phyloP scores from a whole-genome alignment of 1,140 invertebrate species.

The Mesaphorura yosii region DNA sequence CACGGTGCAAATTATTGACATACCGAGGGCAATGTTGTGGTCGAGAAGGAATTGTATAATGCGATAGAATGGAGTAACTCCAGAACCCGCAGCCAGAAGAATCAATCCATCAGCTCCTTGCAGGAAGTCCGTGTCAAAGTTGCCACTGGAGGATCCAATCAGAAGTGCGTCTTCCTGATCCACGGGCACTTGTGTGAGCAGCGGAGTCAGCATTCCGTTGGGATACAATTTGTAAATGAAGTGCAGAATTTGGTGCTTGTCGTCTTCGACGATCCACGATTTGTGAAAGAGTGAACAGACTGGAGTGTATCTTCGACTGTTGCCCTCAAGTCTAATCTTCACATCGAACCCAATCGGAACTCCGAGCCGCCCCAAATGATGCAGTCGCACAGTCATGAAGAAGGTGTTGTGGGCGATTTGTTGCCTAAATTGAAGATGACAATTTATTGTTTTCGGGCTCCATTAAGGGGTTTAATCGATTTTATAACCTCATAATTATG shows the following conservation, averaged over 20 bases:
- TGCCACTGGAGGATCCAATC: background rate
- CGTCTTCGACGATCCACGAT: background rate
- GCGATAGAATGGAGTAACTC: constrained; percentile 13
- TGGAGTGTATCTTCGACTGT: constrained; percentile 2
- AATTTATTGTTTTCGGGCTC: background rate
- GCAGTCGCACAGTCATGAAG: background rate
- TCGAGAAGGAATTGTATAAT: constrained; percentile 11
- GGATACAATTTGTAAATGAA: constrained; percentile 17
- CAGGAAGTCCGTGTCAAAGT: constrained; percentile 6
- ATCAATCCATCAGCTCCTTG: constrained; percentile 1
- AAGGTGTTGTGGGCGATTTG: constrained; percentile 1
- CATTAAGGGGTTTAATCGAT: background rate
- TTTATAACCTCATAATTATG: background rate
- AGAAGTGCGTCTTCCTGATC: background rate
- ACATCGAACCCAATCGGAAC: constrained; percentile 19
- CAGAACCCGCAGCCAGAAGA: constrained; percentile 11
- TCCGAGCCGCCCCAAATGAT: background rate
- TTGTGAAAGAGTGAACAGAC: background rate
- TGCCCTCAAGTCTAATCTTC: constrained; percentile 1
- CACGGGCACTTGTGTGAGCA: background rate
- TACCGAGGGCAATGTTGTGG: background rate
- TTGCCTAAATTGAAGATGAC: background rate
- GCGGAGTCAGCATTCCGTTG: constrained; percentile 8
- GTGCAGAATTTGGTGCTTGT: background rate
- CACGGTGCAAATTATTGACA: too few relatives aligned